Percentiles rank a stretch among this genome's conserved stretches.
Conservation (phyloP, 1,140 invertebrate species). For the Papilio polyxenes region DNA sequence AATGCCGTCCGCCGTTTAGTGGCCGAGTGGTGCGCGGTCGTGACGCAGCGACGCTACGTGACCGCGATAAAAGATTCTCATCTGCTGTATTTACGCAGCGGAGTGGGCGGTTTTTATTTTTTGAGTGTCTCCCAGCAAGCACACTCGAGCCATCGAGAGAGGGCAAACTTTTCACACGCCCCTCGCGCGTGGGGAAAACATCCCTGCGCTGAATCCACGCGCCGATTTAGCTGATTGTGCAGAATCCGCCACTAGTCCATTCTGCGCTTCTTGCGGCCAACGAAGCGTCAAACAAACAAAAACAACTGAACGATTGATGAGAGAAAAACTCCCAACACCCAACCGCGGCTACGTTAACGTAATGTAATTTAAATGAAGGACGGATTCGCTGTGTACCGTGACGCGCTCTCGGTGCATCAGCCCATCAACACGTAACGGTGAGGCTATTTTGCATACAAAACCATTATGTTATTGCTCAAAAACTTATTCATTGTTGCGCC, state of each 20-base stretch:
- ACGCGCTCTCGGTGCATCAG: constrained; percentile 70
- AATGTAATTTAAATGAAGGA: constrained; percentile 79
- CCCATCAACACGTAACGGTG: constrained; percentile 78
- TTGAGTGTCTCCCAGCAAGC: constrained; percentile 70
- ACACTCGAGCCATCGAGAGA: constrained; percentile 57
- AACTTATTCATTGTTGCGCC: constrained; percentile 79
- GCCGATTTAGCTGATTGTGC: constrained; percentile 54
- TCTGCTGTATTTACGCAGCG: constrained; percentile 79
- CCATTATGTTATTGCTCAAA: constrained; percentile 80
- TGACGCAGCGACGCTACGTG: constrained; percentile 77
- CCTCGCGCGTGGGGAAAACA: constrained; percentile 62
- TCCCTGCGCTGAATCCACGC: constrained; percentile 41
- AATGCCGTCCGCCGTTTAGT: constrained; percentile 77
- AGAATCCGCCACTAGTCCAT: constrained; percentile 45
- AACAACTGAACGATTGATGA: constrained; percentile 52
- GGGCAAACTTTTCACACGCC: constrained; percentile 76
- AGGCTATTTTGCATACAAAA: constrained; percentile 79
- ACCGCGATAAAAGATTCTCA: constrained; percentile 80
- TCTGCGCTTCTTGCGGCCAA: constrained; percentile 35
- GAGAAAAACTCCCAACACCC: constrained; percentile 20
- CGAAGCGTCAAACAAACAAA: constrained; percentile 58
- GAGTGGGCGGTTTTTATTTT: constrained; percentile 79
- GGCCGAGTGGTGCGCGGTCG: constrained; percentile 76
- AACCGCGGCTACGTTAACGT: constrained; percentile 52
- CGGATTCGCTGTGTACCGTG: constrained; percentile 75